These are phyloP conservation scores for Brachystomella parvula DNA, from an alignment of 1,140 invertebrate species.

Conservation along the genomic window DNA sequence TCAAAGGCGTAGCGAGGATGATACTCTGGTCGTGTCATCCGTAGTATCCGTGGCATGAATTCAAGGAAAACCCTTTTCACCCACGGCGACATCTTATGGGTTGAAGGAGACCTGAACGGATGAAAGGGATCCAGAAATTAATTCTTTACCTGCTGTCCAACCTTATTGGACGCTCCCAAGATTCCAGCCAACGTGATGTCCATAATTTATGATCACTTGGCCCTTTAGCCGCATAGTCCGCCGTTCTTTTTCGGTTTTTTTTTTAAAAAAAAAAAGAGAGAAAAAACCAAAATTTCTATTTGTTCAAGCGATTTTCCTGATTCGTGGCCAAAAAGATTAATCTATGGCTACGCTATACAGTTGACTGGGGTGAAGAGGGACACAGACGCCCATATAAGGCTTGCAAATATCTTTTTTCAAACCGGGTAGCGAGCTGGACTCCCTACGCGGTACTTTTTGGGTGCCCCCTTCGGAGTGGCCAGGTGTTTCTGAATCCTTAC, in stretches of 20 bases:
- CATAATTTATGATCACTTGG: no score
- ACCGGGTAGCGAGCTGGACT: no score
- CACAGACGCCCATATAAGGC: no score
- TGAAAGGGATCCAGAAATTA: not conserved
- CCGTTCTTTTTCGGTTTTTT: no score
- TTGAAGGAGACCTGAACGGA: conserved; percentile 75
- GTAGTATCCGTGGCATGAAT: conserved; percentile 76
- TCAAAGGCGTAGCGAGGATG: conserved; percentile 66
- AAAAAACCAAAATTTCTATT: not conserved
- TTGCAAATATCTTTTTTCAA: no score
- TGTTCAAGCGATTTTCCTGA: not conserved
- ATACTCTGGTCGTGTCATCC: conserved; percentile 80
- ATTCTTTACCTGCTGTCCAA: not conserved
- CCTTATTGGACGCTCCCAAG: not conserved
- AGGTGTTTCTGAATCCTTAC: no score
- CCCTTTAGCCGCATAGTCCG: no score
- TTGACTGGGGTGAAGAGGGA: no score
- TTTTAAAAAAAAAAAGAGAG: not conserved
- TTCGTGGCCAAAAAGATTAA: no score
- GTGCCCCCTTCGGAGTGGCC: no score
- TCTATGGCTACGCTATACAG: no score
- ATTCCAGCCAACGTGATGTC: not conserved
- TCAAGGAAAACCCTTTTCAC: conserved; percentile 76
- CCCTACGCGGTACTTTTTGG: no score
- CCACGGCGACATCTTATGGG: conserved; percentile 89